Percentiles rank a stretch among this genome's conserved stretches.
These are phyloP conservation scores for Polyergus mexicanus DNA, from an alignment of 1,140 invertebrate genomes.

Conservation along the genomic window DNA sequence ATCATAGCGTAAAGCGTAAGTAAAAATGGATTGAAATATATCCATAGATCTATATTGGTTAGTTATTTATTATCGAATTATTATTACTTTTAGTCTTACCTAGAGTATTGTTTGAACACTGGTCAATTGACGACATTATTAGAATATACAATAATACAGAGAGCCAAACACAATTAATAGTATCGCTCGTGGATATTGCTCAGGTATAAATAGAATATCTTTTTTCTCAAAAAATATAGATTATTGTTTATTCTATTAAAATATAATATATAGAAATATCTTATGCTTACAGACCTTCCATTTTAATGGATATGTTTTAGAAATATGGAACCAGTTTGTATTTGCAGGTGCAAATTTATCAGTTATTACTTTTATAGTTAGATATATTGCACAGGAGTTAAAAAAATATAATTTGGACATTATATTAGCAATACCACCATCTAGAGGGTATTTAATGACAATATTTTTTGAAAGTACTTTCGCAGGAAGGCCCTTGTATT, in stretches of 20 bases:
- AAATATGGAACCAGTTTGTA: slow-evolving; percentile 94
- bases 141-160: slow-evolving; percentile 88
- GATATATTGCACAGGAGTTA: slow-evolving; percentile 87
- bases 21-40: slow-evolving; percentile 31
- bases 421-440: slow-evolving; percentile 95
- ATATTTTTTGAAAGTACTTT: neutral
- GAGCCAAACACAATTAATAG: slow-evolving; percentile 88
- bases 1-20: slow-evolving; percentile 86
- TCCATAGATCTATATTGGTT: slow-evolving; percentile 26
- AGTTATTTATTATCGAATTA: neutral
- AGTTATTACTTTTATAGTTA: slow-evolving; percentile 88
- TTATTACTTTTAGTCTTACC: slow-evolving; percentile 90
- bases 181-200: slow-evolving; percentile 88
- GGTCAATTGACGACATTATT: slow-evolving; percentile 90
- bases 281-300: slow-evolving; percentile 85
- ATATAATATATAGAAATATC: neutral
- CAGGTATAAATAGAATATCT: slow-evolving; percentile 81
- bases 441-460: slow-evolving; percentile 87
- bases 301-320: slow-evolving; percentile 95
- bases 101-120: slow-evolving; percentile 94
- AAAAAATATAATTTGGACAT: slow-evolving; percentile 88
- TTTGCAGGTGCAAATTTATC: slow-evolving; percentile 89
- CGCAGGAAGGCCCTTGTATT: too few relatives aligned
- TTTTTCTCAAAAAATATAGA: neutral
- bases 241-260: slow-evolving; percentile 14